phyloP scores from a whole-genome alignment of 2,797 vertebrate species.

The Sphaeramia orbicularis region DNA sequence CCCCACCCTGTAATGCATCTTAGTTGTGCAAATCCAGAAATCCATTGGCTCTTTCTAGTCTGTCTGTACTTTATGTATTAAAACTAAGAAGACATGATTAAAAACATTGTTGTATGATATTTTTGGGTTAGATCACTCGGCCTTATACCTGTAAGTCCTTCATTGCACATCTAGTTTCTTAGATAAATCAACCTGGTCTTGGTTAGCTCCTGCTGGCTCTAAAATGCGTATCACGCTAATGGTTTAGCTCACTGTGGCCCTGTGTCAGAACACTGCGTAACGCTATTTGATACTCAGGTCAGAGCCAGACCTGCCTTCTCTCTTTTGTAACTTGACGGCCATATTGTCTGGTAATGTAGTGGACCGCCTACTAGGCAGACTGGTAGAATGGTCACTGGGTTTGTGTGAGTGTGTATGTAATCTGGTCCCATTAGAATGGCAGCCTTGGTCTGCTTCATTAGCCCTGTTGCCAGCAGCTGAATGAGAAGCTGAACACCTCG shows the following conservation, averaged over 20 bases:
- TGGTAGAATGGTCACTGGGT: conserved; percentile 40
- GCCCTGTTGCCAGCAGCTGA: conserved; percentile 54
- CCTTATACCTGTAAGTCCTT: background rate
- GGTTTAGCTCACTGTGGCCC: conserved; percentile 20
- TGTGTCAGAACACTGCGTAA: conserved; percentile 5
- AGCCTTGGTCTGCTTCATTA: conserved; percentile 42
- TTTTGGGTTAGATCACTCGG: no score
- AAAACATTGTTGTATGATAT: no score
- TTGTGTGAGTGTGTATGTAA: conserved; percentile 24
- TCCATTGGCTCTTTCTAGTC: no score
- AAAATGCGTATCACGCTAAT: background rate
- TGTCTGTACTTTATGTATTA: no score
- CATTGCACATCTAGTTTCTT: background rate
- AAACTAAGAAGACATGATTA: no score
- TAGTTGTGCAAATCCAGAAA: no score
- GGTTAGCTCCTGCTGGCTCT: conserved; percentile 6
- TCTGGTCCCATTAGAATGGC: conserved; percentile 37
- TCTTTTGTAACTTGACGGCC: conserved; percentile 40
- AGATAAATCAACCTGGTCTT: background rate
- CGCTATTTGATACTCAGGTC: conserved; percentile 50
- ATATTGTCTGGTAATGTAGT: conserved; percentile 54
- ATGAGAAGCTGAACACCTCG: conserved; percentile 54
- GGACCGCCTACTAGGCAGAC: conserved; percentile 47
- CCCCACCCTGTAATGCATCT: no score
- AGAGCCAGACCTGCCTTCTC: conserved; percentile 30